These are phyloP conservation scores for Dryobates pubescens DNA, from an alignment of 2,797 vertebrate species.

Conservation along the genomic window DNA sequence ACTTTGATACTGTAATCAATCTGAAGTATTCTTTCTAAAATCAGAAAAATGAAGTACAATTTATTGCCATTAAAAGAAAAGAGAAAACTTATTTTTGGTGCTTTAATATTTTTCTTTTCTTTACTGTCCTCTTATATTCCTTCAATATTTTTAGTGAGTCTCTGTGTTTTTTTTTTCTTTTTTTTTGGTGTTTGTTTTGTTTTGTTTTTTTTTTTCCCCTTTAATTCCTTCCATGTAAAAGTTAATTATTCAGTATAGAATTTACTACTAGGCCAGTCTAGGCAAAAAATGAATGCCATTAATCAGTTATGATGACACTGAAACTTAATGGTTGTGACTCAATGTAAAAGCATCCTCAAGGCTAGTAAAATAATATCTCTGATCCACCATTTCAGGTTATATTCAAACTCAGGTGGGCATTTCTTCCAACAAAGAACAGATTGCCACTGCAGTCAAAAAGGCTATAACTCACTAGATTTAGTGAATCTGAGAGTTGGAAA, in stretches of 20 bases:
- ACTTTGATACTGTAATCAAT: not conserved
- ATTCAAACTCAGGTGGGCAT: not conserved
- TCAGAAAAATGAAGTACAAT: not conserved
- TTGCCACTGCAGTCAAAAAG: not conserved
- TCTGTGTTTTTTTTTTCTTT: not conserved
- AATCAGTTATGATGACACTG: not conserved
- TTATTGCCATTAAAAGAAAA: not conserved
- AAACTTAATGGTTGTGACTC: not conserved
- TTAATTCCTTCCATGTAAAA: not conserved
- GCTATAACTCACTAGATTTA: not conserved
- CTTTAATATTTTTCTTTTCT: not conserved
- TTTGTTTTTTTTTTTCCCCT: too few relatives aligned
- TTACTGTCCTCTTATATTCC: not conserved
- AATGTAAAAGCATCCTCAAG: not conserved
- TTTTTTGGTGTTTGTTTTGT: too few relatives aligned
- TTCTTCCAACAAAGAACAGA: not conserved
- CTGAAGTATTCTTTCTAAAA: not conserved
- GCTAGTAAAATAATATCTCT: not conserved
- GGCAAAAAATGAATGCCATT: not conserved
- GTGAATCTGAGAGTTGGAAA: not conserved
- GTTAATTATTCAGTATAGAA: not conserved
- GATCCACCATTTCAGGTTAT: not conserved
- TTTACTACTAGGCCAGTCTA: not conserved
- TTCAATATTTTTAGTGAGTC: not conserved
- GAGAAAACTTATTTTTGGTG: fast-evolving